A percentile compares a stretch with the other conserved stretches of the same genome.
phyloP scores from a whole-genome alignment of 2,113 vertebrate species.

The Periophthalmus modestus region DNA sequence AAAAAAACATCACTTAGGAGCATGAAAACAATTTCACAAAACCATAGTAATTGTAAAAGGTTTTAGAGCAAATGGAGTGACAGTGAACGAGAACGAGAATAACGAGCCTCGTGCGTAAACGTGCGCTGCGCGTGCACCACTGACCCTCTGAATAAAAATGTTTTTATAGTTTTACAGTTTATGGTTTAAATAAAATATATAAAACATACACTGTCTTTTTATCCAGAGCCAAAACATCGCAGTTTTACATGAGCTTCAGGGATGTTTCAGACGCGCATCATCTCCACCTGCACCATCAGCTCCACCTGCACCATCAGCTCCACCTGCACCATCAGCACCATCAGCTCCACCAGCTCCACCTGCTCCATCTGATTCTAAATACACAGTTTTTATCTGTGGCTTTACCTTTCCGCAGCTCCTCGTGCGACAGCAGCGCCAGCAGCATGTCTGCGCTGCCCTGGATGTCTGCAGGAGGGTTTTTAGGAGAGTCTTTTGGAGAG shows the following conservation, averaged over 20 bases:
- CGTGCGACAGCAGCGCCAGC: constrained; percentile 79
- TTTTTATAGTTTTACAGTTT: not conserved
- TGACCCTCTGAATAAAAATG: not conserved
- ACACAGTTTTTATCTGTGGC: not conserved
- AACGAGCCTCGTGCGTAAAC: not conserved
- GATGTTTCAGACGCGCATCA: not conserved
- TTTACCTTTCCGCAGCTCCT: constrained; percentile 82
- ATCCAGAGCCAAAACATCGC: not conserved
- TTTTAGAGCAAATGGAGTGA: not conserved
- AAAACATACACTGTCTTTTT: not conserved
- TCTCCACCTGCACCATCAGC: too few species aligned
- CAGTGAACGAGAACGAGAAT: not conserved
- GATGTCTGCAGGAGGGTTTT: constrained; percentile 64
- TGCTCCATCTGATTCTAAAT: not conserved
- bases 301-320: too few species aligned
- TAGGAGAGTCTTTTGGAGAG: too few species aligned
- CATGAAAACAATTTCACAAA: too few species aligned
- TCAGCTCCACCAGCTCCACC: too few species aligned
- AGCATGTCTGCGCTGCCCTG: constrained; percentile 76
- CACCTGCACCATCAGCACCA: too few species aligned
- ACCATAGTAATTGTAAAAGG: too few species aligned
- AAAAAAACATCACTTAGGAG: not conserved
- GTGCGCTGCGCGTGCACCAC: not conserved
- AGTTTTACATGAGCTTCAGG: not conserved
- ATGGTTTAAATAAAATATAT: not conserved